Evolutionary conservation across 2,797 vertebrate genomes (phyloP), one percentile per base, ranked within the genome.

Genomic region (Sciaenops ocellatus): DNA sequence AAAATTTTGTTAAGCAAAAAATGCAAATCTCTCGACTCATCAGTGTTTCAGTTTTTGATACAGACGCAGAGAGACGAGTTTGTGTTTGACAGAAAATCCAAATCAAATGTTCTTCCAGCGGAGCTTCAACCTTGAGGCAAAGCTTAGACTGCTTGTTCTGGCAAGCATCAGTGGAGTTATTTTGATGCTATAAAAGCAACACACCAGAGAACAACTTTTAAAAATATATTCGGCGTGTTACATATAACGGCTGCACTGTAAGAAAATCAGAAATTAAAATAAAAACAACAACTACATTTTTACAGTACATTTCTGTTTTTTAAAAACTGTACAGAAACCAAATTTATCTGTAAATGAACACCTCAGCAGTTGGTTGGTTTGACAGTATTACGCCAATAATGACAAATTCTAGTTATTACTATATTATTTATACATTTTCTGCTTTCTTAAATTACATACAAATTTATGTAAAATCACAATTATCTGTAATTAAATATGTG

Each of bases 141-240:
- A 89, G 85, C 89, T 91, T 78, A 85, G 46, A 51, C 75, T 68
- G 72, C 50, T 72, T 78, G 73, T 83, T 85, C 84, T 92, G 91
- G 85, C 85, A 87, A 76, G 46, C 78, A 69, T 82, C 79, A 69
- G 28, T 65, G 56, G 73, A 86, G 64, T 84, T 90, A 88, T 90
- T 84, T 91, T 85, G 68, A 87, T 76, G 78, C 69, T 41, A 52
- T 59, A 62, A 80, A 77, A 69, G 69, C 74, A 76, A 73, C 15
- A 38, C 68, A 76, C 18, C 46, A 44, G 41, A 84, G 46, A 76
- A 65, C 47, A 68, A 70, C 69, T 64, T 77, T 74, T 79, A 4
- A 57, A 82, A 65, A 83, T 44, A 57, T 47, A 80, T 82, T 60
- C 81, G 46, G 34, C 17, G 59, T 56, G 8, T 63, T 50, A 28